These are phyloP conservation scores for Drosophila kanekoi DNA, from an alignment of 2,888 invertebrate species.

Conservation along the genomic window DNA sequence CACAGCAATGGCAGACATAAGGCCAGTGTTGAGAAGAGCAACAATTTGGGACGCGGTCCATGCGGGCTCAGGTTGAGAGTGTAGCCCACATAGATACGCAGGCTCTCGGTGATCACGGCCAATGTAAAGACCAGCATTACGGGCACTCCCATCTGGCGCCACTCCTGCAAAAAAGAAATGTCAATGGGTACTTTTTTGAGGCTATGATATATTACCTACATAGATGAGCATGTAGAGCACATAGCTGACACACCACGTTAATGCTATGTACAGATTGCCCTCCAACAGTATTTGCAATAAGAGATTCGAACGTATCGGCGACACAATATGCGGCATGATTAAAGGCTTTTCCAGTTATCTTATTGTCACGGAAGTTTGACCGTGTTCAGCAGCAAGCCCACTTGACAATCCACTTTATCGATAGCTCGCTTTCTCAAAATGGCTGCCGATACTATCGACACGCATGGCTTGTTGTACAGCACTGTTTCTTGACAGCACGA, in stretches of 20 bases:
- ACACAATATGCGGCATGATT: conserved; percentile 29
- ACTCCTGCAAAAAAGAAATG: background rate
- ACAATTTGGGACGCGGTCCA: background rate
- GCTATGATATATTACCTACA: background rate
- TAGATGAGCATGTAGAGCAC: background rate
- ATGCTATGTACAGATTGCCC: conserved; percentile 19
- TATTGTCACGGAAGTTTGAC: no score
- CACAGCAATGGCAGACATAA: background rate
- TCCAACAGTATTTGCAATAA: conserved; percentile 34
- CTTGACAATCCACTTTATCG: background rate
- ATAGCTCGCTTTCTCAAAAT: background rate
- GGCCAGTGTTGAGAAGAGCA: background rate
- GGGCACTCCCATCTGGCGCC: conserved; percentile 1
- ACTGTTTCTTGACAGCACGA: no score
- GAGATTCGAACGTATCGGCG: conserved; percentile 5
- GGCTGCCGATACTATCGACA: background rate
- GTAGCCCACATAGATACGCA: conserved; percentile 32
- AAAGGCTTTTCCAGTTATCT: background rate
- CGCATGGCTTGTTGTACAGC: background rate
- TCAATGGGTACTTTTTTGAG: no score
- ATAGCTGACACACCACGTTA: conserved; percentile 14
- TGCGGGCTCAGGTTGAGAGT: conserved; percentile 11
- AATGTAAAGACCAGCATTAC: conserved; percentile 6
- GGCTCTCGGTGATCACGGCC: conserved; percentile 12
- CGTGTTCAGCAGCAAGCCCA: background rate